Conservation (phyloP, 2,113 vertebrate species). For the Channa argus region DNA sequence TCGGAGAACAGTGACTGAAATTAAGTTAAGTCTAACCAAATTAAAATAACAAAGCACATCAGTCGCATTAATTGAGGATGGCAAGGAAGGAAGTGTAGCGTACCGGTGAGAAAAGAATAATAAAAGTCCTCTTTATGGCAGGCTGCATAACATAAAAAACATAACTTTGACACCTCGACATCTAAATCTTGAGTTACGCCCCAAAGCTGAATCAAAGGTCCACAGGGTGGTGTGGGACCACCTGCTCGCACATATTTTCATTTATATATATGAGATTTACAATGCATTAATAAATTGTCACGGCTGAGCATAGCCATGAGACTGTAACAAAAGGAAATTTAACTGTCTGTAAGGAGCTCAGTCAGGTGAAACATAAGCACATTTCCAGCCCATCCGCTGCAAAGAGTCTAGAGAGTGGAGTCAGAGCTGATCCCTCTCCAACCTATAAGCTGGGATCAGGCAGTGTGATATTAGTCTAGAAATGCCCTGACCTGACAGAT, state of each 20-base stretch:
- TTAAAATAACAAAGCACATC: slow-evolving; percentile 2
- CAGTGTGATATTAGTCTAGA: slow-evolving; percentile 3
- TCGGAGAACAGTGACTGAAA: slow-evolving; percentile 8
- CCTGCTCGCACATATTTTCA: slow-evolving; percentile 14
- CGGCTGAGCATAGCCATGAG: background rate
- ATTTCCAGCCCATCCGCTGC: background rate
- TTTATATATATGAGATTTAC: slow-evolving; percentile 34
- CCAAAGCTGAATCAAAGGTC: slow-evolving; percentile 4
- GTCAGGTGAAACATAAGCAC: slow-evolving; percentile 32
- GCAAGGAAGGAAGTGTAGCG: background rate
- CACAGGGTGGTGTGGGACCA: background rate
- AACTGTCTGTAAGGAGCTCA: slow-evolving; percentile 6
- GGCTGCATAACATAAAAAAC: background rate
- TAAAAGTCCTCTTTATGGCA: background rate
- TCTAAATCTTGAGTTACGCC: slow-evolving; percentile 4
- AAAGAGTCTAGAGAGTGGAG: slow-evolving; percentile 2
- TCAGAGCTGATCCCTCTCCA: slow-evolving; percentile 21
- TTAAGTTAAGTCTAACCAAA: background rate
- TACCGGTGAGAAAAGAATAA: slow-evolving; percentile 1
- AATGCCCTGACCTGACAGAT: slow-evolving; percentile 15
- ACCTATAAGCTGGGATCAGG: slow-evolving; percentile 3
- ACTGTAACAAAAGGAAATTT: background rate
- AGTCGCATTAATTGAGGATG: slow-evolving; percentile 2
- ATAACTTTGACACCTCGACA: background rate
- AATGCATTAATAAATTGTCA: slow-evolving; percentile 18